Evolutionary conservation across 2,113 vertebrate species (phyloP).

Genomic region (Alectura lathami): DNA sequence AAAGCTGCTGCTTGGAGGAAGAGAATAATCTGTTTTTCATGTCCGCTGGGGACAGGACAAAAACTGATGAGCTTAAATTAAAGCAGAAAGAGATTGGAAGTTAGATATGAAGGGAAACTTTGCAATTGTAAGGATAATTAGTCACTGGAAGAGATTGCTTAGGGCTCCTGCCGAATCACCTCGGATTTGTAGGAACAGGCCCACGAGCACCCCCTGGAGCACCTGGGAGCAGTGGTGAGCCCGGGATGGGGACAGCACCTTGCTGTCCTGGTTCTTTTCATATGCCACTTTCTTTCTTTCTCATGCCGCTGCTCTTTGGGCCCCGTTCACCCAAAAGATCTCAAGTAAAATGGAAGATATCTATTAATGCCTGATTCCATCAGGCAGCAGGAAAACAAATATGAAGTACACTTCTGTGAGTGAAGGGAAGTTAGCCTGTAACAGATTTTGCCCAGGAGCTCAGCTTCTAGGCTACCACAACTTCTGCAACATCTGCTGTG

Average conservation of each 20-base stretch:
- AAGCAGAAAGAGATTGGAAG: neutral
- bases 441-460: neutral
- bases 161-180: neutral
- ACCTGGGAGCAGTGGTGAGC: neutral
- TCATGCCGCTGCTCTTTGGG: neutral
- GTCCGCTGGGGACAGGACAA: neutral
- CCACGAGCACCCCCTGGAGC: neutral
- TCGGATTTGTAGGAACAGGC: neutral
- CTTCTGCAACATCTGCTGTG: slow-evolving; percentile 37
- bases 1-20: neutral
- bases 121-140: neutral
- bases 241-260: neutral
- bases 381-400: neutral
- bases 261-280: neutral
- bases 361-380: neutral
- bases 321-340: neutral
- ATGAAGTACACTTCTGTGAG: neutral
- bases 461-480: slow-evolving; percentile 1
- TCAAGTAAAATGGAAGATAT: neutral
- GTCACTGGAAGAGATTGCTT: neutral
- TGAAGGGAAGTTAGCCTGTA: neutral
- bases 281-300: neutral
- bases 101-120: neutral
- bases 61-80: neutral
- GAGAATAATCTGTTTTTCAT: neutral